Evolutionary conservation across 1,140 invertebrate genomes (phyloP).

Genomic region (Drosophila nannoptera): DNA sequence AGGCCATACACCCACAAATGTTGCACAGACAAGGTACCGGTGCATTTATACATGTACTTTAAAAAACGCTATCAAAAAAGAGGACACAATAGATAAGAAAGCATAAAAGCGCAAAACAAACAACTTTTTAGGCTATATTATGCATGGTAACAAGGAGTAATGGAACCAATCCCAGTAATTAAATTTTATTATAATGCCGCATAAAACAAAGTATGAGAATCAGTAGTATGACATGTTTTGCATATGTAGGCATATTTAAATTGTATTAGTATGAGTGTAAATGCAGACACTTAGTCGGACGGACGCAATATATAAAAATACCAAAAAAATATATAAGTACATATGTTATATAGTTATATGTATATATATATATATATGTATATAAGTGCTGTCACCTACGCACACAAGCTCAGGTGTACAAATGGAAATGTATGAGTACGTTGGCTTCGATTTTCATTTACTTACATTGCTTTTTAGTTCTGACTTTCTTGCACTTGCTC

Average conservation of each 20-base stretch:
- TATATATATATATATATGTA: neutral
- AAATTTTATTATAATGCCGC: neutral
- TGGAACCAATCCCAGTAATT: constrained; percentile 57
- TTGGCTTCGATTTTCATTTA: constrained; percentile 25
- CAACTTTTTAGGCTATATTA: constrained; percentile 1
- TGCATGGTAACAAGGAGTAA: neutral
- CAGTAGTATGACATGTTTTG: constrained; percentile 20
- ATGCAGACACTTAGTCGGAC: no score
- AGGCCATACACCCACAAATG: neutral
- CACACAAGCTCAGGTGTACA: no score
- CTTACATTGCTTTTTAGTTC: constrained; percentile 21
- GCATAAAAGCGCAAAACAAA: constrained; percentile 30
- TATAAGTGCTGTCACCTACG: no score
- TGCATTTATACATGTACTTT: constrained; percentile 11
- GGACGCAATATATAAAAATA: constrained; percentile 19
- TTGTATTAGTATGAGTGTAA: neutral
- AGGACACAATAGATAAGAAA: constrained; percentile 41
- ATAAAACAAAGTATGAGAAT: constrained; percentile 7
- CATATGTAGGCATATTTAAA: constrained; percentile 12
- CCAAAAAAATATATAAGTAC: neutral
- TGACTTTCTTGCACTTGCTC: constrained; percentile 10
- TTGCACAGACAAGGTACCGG: constrained; percentile 42
- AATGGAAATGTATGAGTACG: no score
- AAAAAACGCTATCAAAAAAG: constrained; percentile 9
- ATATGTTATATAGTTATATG: neutral